Conservation (phyloP, 2,888 invertebrate species). For the Eutolmus rufibarbis region DNA sequence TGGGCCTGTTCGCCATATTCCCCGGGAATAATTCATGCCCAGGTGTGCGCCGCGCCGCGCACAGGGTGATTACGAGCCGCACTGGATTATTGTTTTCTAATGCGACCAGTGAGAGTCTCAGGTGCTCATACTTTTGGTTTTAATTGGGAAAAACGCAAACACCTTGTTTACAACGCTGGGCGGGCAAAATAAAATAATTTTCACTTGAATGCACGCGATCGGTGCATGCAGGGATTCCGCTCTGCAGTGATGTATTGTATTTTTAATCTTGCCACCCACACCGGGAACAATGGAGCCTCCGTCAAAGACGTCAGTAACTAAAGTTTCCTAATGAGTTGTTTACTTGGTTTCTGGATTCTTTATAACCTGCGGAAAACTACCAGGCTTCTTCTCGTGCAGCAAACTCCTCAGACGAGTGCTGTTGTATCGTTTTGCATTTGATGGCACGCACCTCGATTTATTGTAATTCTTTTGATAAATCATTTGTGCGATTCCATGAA, state of each 20-base stretch:
- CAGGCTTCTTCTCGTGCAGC: neutral
- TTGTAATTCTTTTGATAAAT: neutral
- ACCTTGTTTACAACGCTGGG: neutral
- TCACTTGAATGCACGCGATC: constrained; percentile 24
- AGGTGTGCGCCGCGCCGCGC: neutral
- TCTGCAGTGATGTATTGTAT: neutral
- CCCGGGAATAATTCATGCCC: neutral
- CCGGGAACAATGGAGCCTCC: neutral
- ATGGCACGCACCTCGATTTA: neutral
- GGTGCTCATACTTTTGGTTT: neutral
- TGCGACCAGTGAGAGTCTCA: neutral
- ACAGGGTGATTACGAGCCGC: neutral
- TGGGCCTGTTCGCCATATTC: neutral
- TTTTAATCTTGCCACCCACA: neutral
- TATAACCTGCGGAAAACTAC: neutral
- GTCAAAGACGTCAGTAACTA: neutral
- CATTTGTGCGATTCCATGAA: neutral
- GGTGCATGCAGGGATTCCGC: neutral
- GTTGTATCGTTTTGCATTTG: neutral
- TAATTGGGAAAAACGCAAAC: constrained; percentile 12
- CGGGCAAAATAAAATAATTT: constrained; percentile 7
- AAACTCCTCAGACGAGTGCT: neutral
- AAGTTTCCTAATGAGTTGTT: neutral
- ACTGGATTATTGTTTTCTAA: neutral
- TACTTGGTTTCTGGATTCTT: neutral